Evolutionary conservation across 2,113 vertebrate species (phyloP).

Genomic region (Suncus etruscus): DNA sequence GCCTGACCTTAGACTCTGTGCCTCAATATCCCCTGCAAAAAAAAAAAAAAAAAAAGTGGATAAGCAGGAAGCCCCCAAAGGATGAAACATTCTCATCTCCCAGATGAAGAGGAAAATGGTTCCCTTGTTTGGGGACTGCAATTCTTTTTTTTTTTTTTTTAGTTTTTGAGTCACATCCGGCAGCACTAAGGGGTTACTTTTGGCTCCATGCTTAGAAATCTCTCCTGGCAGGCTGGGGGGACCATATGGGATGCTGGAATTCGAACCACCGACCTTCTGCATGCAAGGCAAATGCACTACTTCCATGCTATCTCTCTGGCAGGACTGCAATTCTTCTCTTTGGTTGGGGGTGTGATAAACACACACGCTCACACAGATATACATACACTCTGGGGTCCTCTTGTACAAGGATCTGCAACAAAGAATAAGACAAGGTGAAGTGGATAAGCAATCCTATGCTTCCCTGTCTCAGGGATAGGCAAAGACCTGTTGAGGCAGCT

Average conservation of each 20-base stretch:
- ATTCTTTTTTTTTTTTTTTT: slow-evolving; percentile 43
- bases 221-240: no score
- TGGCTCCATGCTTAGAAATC: no score
- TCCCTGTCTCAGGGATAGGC: not conserved
- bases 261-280: no score
- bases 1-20: not conserved
- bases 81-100: slow-evolving; percentile 11
- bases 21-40: slow-evolving; percentile 3
- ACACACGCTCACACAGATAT: not conserved
- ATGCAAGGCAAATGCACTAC: no score
- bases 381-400: not conserved
- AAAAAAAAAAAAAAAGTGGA: slow-evolving; percentile 42
- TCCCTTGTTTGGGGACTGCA: slow-evolving; percentile 10
- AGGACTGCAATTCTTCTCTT: slow-evolving; percentile 46
- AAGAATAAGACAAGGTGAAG: not conserved
- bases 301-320: no score
- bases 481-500: not conserved
- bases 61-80: not conserved
- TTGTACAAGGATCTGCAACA: not conserved
- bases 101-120: slow-evolving; percentile 17
- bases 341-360: not conserved
- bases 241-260: no score
- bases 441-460: no score
- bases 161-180: no score
- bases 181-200: no score